Conservation (phyloP, 2,797 vertebrate genomes). For the Morelia viridis region DNA sequence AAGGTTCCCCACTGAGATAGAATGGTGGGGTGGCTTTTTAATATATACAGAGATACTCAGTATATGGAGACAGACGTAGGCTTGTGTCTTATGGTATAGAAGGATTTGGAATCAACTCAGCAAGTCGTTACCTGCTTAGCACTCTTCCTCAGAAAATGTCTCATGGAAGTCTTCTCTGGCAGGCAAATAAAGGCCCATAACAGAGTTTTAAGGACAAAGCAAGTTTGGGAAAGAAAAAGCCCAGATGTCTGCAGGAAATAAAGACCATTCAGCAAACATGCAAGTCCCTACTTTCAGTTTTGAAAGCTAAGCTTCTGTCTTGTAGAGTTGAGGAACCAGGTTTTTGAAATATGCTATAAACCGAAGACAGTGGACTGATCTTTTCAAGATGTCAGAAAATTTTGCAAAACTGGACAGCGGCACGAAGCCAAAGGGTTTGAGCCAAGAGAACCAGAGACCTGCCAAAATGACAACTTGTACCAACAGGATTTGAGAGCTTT, state of each 20-base stretch:
- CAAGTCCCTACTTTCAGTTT: conserved; percentile 3
- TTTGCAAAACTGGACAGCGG: conserved; percentile 6
- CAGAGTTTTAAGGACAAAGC: background rate
- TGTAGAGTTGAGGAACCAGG: background rate
- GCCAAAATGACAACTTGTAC: conserved; percentile 15
- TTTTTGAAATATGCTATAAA: conserved; percentile 16
- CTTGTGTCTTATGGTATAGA: background rate
- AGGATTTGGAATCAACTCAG: background rate
- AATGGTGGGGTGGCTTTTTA: background rate
- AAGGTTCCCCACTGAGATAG: background rate
- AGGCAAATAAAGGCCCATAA: background rate
- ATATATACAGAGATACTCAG: background rate
- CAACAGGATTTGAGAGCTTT: background rate
- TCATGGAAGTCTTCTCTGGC: background rate
- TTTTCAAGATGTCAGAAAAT: conserved; percentile 31
- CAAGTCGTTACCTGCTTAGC: background rate
- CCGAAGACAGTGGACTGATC: conserved; percentile 9
- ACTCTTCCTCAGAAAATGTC: background rate
- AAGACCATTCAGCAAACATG: background rate
- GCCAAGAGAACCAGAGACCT: conserved; percentile 8
- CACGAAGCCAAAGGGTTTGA: background rate
- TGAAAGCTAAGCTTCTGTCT: background rate
- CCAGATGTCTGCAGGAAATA: background rate
- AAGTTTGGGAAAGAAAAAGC: conserved; percentile 3
- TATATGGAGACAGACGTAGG: background rate